Conservation (phyloP, 2,888 invertebrate genomes). For the Drosophila mulleri region DNA sequence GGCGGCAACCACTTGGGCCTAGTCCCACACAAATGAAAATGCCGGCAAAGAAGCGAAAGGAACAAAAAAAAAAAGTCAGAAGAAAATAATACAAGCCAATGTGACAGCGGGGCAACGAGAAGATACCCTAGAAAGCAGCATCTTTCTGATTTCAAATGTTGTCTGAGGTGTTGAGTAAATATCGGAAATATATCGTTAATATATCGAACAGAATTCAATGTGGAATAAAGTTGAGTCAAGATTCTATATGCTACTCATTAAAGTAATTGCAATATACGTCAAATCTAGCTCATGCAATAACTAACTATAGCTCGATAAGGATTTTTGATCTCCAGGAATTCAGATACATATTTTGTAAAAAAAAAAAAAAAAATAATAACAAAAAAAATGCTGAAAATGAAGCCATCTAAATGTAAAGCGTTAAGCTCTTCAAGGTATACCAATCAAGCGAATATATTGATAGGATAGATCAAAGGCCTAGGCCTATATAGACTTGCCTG, state of each 20-base stretch:
- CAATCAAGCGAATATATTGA: neutral
- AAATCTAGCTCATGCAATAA: neutral
- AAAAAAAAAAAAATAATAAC: no score
- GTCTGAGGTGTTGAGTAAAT: no score
- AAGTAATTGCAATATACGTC: neutral
- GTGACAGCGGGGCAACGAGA: neutral
- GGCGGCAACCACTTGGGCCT: constrained; percentile 72
- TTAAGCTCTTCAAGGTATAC: neutral
- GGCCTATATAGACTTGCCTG: neutral
- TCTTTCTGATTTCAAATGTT: neutral
- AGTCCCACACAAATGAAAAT: constrained; percentile 65
- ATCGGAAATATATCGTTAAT: neutral
- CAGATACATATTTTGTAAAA: no score
- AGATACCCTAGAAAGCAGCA: neutral
- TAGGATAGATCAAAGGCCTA: neutral
- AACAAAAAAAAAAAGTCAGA: constrained; percentile 13
- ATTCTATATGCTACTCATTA: no score
- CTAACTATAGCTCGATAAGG: no score
- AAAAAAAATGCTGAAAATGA: no score
- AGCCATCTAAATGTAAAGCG: neutral
- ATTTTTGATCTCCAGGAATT: no score
- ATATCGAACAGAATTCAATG: no score
- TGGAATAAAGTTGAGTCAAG: neutral
- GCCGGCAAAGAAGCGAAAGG: constrained; percentile 25
- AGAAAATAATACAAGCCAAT: neutral